Evolutionary conservation across 2,888 invertebrate genomes (phyloP), one percentile per base, ranked within the genome.

Genomic region (Callosobruchus maculatus): DNA sequence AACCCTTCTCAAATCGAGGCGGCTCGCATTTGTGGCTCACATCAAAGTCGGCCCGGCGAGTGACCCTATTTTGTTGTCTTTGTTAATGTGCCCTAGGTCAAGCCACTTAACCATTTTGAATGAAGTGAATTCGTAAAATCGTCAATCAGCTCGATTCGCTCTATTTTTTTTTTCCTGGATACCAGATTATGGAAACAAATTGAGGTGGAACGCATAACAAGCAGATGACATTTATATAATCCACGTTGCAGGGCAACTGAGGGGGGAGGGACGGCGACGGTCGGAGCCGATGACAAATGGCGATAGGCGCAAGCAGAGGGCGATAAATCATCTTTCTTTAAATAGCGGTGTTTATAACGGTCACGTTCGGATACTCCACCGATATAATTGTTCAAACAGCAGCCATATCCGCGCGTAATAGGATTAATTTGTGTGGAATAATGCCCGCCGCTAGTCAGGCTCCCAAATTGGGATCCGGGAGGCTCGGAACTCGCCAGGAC

Each of bases 291-390:
- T 83, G 83, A 83, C 82, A 83, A 83, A 83, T 82, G 80, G 82
- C 81, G 74, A 74, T 75, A 77, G 3, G 26, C 26, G 26, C 26
- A 26, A 26, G 26, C 26, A 26, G 26, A 49, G 49, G 13, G 49
- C 18, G 80, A 81, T 82, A 81, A 82, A 81, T 81, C 82, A 82
- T 81, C 82, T 81, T 79, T 82, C 81, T 82, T 82, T 83, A 83
- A 82, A 81, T 82, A 82, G 83, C 82, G 82, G 82, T 83, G 82
- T 83, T 83, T 83, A 83, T 83, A 83, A 83, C 83, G 82, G 82
- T 83, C 81, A 79, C 81, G 81, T 80, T 79, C 83, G 82, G 83
- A 81, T 18, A 49, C 49, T 49, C 49, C 30, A 9, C 30, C 49
- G 49, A 49, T 49, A 49, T 83, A 82, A 83, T 83, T 81, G 82